Evolutionary conservation across 2,113 vertebrate genomes (phyloP), one percentile per base, ranked within the genome.

Genomic region (Anser cygnoides): DNA sequence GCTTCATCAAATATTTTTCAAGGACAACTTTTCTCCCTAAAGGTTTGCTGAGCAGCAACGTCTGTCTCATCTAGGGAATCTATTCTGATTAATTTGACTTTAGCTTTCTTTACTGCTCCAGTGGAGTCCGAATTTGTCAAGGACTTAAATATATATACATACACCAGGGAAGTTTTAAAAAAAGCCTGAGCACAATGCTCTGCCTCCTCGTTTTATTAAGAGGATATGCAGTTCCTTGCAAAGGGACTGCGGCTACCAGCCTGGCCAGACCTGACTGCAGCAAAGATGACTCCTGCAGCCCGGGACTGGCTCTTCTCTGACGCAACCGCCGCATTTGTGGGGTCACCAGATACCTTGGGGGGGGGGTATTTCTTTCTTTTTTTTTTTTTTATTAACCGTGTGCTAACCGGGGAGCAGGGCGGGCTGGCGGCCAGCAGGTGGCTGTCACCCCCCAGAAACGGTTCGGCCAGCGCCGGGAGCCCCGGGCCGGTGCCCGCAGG

Each of bases 21-120:
- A 97, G 97, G 97, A 96, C 97, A 97, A 96, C 83, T 92, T 95
- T 83, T 71, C 67, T 96, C 95, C 96, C 96, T 84, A 68, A 76
- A 96, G 96, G 84, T 95, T 97, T 97, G 59, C 82, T 95, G 62
- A 57, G 93, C 80, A 65, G 91, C 89, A 92, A 21, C 89, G 91
- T 95, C 91, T 96, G 93, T 96, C 95, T 97, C 95, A 93, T 97
- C 94, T 94, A 95, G 94, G 95, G 96, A 97, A 92, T 97, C 92
- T 96, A 63, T 97, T 97, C 95, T 98, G 95, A 98, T 98, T 97
- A 97, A 97, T 97, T 97, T 97, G 97, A 94, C 90, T 88, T 97
- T 95, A 96, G 91, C 90, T 97, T 97, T 93, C 88, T 97, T 97
- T 95, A 89, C 78, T 95, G 96, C 97, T 97, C 88, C 95, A 96